Percentiles rank a stretch among this genome's conserved stretches.
Conservation (phyloP, 2,888 invertebrate genomes). For the Acrobeloides nanus region DNA sequence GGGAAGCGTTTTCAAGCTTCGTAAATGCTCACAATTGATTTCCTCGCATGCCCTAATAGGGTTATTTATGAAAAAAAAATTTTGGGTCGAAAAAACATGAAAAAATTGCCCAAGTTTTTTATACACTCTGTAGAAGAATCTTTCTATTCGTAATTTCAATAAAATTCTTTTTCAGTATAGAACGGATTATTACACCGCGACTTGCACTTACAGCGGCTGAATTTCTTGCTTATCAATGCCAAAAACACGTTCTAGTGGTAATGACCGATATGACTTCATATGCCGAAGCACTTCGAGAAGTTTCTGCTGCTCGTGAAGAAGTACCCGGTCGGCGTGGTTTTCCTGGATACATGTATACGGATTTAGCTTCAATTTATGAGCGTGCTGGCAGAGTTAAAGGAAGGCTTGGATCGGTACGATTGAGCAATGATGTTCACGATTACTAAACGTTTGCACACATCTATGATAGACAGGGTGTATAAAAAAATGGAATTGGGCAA, state of each 20-base stretch:
- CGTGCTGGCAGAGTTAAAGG: constrained; percentile 98
- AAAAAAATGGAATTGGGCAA: no score
- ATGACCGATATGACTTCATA: constrained; percentile 99
- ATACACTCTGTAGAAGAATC: not conserved
- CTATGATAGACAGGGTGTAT: no score
- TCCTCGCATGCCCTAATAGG: no score
- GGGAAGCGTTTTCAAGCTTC: no score
- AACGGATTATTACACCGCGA: constrained; percentile 97
- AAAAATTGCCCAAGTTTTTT: no score
- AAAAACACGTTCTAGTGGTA: constrained; percentile 98
- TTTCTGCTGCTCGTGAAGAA: constrained; percentile 96
- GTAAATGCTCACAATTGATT: no score
- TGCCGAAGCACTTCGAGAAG: constrained; percentile 97
- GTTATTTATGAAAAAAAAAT: no score
- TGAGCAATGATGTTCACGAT: no score
- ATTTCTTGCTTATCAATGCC: constrained; percentile 98
- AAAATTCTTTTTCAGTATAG: constrained; percentile 63
- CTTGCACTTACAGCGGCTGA: constrained; percentile 95
- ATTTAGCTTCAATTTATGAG: constrained; percentile 99
- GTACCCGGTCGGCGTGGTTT: constrained; percentile 99
- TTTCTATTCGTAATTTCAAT: not conserved
- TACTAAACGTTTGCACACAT: no score
- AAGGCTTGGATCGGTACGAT: constrained; percentile 90
- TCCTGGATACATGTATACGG: constrained; percentile 95
- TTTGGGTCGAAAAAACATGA: no score